Conservation (phyloP, 1,140 invertebrate genomes). For the Physella acuta region DNA sequence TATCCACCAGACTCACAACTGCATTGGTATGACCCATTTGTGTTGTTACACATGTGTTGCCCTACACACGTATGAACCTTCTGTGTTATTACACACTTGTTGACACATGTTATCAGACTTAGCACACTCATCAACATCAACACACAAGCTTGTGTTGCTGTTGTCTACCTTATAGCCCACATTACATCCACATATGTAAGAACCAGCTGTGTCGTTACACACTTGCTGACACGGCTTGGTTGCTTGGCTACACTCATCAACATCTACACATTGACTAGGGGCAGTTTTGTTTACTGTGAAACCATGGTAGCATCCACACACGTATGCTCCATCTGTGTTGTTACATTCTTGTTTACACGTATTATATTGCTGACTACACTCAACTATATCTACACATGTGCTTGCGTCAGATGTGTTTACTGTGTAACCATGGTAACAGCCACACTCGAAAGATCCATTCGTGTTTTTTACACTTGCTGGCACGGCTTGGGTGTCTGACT, state of each 20-base stretch:
- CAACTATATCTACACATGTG: neutral
- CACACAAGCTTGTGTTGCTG: neutral
- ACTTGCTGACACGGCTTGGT: neutral
- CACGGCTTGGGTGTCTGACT: neutral
- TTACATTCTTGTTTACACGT: neutral
- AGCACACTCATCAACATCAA: slow-evolving; percentile 17
- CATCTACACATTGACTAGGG: neutral
- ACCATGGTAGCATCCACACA: neutral
- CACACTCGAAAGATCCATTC: neutral
- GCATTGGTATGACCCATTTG: neutral
- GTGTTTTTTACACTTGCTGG: neutral
- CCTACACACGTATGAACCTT: slow-evolving; percentile 14
- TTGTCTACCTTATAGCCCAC: neutral
- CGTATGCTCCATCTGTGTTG: neutral
- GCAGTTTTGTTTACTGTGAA: neutral
- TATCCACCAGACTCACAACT: neutral
- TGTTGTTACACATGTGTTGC: neutral
- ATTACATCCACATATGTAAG: slow-evolving; percentile 1
- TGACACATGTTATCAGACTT: neutral
- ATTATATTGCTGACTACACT: neutral
- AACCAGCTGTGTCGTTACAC: neutral
- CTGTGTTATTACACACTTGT: slow-evolving; percentile 28
- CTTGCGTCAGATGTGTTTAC: no score
- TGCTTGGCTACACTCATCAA: neutral
- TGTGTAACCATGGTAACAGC: neutral